Conservation (phyloP, 1,140 invertebrate species). For the Diploscapter pachys region DNA sequence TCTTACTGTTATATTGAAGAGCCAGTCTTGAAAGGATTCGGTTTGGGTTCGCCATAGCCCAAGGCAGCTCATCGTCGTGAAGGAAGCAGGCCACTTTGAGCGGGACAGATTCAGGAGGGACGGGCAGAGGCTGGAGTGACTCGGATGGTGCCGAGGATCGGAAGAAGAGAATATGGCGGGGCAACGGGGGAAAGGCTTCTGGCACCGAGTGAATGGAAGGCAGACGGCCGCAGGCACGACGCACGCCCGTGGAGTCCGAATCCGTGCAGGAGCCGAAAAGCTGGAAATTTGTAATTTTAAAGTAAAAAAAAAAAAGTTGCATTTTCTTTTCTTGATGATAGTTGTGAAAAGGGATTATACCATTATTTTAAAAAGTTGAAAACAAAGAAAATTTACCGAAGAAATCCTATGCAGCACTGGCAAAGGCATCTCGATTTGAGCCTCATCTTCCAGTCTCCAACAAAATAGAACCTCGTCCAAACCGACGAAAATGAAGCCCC, state of each 20-base stretch:
- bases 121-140: too few species aligned
- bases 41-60: constrained; percentile 26
- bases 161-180: constrained; percentile 23
- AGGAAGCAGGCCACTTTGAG: constrained; percentile 28
- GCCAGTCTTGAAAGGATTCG: constrained; percentile 22
- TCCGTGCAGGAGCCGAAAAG: constrained; percentile 12
- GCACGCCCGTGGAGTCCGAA: constrained; percentile 8
- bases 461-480: constrained; percentile 23
- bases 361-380: too few species aligned
- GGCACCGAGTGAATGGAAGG: constrained; percentile 11
- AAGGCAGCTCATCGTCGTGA: constrained; percentile 15
- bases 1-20: constrained; percentile 16
- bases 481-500: constrained; percentile 19
- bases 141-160: constrained; percentile 2
- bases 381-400: neutral
- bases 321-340: too few species aligned
- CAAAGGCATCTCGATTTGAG: constrained; percentile 4
- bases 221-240: constrained; percentile 3
- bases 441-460: constrained; percentile 16
- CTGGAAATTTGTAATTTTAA: neutral
- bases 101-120: neutral
- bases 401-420: constrained; percentile 21
- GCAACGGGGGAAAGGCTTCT: neutral
- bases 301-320: neutral
- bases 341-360: too few species aligned